Base-by-base conservation (phyloP, 2,888 invertebrate genomes). In the Parasteatoda lunata region DNA sequence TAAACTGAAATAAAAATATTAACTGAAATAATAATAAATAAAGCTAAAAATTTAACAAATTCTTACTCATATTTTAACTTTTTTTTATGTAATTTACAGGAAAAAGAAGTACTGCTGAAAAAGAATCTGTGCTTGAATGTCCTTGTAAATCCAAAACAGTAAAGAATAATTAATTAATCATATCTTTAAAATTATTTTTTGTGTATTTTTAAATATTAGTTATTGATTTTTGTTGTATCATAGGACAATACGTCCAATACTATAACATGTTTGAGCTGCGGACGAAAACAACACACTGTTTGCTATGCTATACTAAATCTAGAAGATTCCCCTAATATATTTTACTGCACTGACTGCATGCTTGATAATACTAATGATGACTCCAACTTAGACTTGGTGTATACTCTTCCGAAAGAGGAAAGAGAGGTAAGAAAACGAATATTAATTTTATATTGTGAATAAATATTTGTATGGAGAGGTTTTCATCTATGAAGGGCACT, bases 81-180 rank as follows among this genome's bases (percentile, higher is more conserved):
- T 30, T 30, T 30, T 30, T 30, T 9, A 68, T 15, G 3, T 68
- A 30, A n/a, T 45, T 68, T 47, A 51, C 15, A 71, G 13, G 47
- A 30, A 47, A 51, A 13, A n/a, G 51, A n/a, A 15, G 13, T 49
- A 49, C 48, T 30, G 51, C 5, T 51, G 51, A 4, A 47, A 51
- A 48, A 71, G 47, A 69, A 47, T 30, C 4, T 15, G 49, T 49
- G 51, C 8, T 51, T n/a, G 72, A 54, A 47, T 84, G 84, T 11
- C 64, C 73, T 51, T 84, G 84, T 69, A 64, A 69, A 45, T 79
- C 52, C 13, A 84, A 84, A 76, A 15, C 59, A 49, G 84, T 84
- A 71, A 64, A 72, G 52, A 52, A 45, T 48, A 15, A 66, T 47
- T 51, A 47, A 13, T 9, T 48, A 70, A 78, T 68, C 52, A 7